A percentile compares a stretch with the other conserved stretches of the same genome.
Evolutionary conservation across 1,140 invertebrate species (phyloP).

Genomic region (Probaryconus sp.): DNA sequence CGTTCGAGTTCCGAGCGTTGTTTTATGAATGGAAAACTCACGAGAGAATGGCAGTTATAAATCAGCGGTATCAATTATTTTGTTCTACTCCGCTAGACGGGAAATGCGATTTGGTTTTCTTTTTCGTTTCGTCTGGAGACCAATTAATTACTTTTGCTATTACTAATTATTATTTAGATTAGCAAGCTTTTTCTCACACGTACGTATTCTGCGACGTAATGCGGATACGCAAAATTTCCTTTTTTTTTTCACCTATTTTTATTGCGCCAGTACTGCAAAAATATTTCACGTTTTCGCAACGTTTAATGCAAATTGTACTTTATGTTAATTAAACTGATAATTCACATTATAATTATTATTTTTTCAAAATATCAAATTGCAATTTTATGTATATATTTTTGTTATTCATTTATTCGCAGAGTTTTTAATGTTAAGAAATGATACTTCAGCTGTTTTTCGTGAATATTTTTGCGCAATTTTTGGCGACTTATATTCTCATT

Average conservation of each 20-base stretch:
- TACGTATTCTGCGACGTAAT: neutral
- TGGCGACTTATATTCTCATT: conserved; percentile 6
- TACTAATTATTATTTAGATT: conserved; percentile 19
- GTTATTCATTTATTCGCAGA: conserved; percentile 2
- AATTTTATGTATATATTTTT: no score
- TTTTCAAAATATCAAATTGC: no score
- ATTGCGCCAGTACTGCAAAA: no score
- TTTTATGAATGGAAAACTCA: conserved; percentile 25
- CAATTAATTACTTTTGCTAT: conserved; percentile 12
- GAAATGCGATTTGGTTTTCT: neutral
- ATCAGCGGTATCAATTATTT: conserved; percentile 35
- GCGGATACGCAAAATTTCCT: no score
- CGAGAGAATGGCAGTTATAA: conserved; percentile 13
- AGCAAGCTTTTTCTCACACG: no score
- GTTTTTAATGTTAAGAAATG: neutral
- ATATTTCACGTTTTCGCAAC: no score
- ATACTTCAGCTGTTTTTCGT: conserved; percentile 15
- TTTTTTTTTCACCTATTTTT: no score
- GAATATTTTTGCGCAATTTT: conserved; percentile 13
- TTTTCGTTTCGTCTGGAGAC: neutral
- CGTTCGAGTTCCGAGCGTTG: conserved; percentile 9
- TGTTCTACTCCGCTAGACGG: neutral
- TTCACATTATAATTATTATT: no score
- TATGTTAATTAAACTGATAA: no score
- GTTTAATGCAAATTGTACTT: no score